A percentile compares a stretch with the other conserved stretches of the same genome.
phyloP scores from a whole-genome alignment of 1,140 invertebrate genomes.

The Diploscapter pachys region DNA sequence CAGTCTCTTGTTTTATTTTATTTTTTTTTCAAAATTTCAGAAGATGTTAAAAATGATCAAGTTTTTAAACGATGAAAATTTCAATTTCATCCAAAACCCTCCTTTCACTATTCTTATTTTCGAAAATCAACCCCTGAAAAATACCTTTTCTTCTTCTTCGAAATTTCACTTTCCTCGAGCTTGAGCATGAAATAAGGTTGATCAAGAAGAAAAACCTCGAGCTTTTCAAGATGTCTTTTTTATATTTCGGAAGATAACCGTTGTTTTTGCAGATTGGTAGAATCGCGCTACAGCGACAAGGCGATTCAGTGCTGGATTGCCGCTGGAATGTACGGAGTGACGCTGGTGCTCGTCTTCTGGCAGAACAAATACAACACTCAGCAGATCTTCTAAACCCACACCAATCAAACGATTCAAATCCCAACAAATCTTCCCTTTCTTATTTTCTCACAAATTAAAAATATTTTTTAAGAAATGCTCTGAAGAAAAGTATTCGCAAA shows the following conservation, averaged over 20 bases:
- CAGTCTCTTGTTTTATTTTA: background rate
- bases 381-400: slow-evolving; percentile 18
- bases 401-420: background rate
- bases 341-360: slow-evolving; percentile 56
- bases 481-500: too few species aligned
- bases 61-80: too few species aligned
- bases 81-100: too few species aligned
- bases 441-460: too few species aligned
- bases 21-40: background rate
- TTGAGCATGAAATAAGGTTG: too few species aligned
- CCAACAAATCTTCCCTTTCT: too few species aligned
- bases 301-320: slow-evolving; percentile 58
- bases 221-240: background rate
- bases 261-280: slow-evolving; percentile 43
- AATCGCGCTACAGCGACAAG: slow-evolving; percentile 50
- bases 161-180: too few species aligned
- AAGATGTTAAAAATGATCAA: too few species aligned
- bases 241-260: background rate
- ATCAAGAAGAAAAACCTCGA: background rate
- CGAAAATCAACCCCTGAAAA: too few species aligned
- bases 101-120: too few species aligned
- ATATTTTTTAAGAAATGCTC: too few species aligned
- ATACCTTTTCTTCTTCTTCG: too few species aligned
- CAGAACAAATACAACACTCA: slow-evolving; percentile 53
- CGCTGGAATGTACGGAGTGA: slow-evolving; percentile 57